Conservation (phyloP, 1,140 invertebrate genomes). For the Globodera rostochiensis region DNA sequence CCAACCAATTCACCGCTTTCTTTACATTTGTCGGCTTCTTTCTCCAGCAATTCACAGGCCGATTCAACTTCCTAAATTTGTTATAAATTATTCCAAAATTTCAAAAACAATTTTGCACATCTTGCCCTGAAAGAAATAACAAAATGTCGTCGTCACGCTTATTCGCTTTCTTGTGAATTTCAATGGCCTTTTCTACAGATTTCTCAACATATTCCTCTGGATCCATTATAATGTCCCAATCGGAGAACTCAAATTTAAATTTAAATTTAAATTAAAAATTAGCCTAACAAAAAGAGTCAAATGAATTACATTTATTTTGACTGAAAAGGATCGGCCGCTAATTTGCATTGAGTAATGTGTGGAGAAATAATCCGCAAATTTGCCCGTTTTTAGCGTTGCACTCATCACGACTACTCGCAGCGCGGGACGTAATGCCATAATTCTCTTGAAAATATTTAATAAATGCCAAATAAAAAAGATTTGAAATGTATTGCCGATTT, state of each 20-base stretch:
- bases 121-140: constrained; percentile 75
- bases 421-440: constrained; percentile 76
- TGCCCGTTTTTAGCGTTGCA: constrained; percentile 92
- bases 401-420: constrained; percentile 92
- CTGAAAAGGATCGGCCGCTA: constrained; percentile 78
- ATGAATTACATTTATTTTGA: constrained; percentile 98
- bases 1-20: constrained; percentile 88
- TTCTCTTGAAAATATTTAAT: constrained; percentile 49
- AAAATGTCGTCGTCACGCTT: constrained; percentile 79
- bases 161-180: constrained; percentile 83
- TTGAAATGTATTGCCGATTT: too few relatives aligned
- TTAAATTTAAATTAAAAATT: constrained; percentile 68
- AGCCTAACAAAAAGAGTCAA: too few relatives aligned
- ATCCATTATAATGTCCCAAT: constrained; percentile 12
- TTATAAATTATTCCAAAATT: constrained; percentile 9
- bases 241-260: constrained; percentile 78
- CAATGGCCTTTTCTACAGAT: constrained; percentile 92
- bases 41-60: constrained; percentile 69
- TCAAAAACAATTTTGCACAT: constrained; percentile 68
- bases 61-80: constrained; percentile 76
- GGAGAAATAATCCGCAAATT: constrained; percentile 92
- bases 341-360: constrained; percentile 94
- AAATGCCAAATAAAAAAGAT: too few relatives aligned
- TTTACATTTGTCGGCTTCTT: neutral
- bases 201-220: neutral